Evolutionary conservation across 2,113 vertebrate genomes (phyloP), one percentile per base, ranked within the genome.

Genomic region (Oreochromis aureus): DNA sequence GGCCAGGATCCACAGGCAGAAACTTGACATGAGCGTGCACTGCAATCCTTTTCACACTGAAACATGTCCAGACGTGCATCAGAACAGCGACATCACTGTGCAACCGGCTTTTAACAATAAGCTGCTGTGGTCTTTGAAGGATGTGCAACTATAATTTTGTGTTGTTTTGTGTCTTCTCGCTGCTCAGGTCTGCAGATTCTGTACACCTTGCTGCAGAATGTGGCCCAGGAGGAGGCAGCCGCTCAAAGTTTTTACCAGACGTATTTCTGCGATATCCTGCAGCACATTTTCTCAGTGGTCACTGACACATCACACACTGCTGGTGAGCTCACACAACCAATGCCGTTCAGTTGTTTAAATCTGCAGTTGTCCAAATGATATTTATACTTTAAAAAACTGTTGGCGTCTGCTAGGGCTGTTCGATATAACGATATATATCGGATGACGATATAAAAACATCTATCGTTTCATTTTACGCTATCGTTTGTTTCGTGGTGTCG

Each of bases 191-290:
- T 99, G 87, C 98, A 99, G 95, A 98, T 99, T 78, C 97, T 99
- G 69, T 99, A 98, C 95, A 99, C 98, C 6, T 92, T 99, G 81
- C 97, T 99, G 76, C 99, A 99, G 95, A 99, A 99, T 1, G 98
- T 99, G 94, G 98, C 97, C 5, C 98, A 99, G 96, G 98, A 99
- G 91, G 98, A 99, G 90, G 97, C 98, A 0, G 99, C 99, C 3
- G 98, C 98, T 51, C 99, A 99, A 96, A 99, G 99, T 90, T 99
- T 99, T 93, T 99, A 99, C 93, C 99, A 99, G 92, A 99, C 99
- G 0, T 99, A 99, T 48, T 99, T 99, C 95, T 99, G 98, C 19
- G 99, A 99, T 61, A 98, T 99, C 91, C 97, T 99, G 71, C 99
- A 99, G 85, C 99, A 99, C 95, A 99, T 99, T 91, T 99, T 99